phyloP scores from a whole-genome alignment of 2,113 vertebrate genomes.

The Tetrao urogallus region DNA sequence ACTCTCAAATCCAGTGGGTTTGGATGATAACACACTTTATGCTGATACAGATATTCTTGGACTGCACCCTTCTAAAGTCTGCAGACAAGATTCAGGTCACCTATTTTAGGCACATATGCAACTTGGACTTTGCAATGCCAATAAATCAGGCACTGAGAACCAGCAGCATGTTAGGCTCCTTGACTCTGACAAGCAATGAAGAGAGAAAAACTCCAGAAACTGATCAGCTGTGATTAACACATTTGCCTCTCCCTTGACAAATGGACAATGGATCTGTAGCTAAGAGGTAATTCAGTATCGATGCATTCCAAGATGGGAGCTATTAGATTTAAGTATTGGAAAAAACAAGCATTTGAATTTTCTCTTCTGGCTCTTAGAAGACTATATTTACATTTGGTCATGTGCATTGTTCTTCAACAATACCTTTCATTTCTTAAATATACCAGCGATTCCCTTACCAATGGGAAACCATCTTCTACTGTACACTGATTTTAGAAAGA shows the following conservation, averaged over 20 bases:
- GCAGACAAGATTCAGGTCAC: slow-evolving; percentile 57
- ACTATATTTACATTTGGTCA: background rate
- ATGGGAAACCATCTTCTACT: background rate
- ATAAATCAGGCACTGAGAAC: background rate
- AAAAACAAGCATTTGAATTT: background rate
- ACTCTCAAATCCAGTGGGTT: slow-evolving; percentile 45
- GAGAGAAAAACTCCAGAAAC: background rate
- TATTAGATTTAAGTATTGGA: background rate
- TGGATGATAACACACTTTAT: slow-evolving; percentile 38
- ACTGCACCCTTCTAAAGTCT: slow-evolving; percentile 52
- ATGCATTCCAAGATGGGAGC: background rate
- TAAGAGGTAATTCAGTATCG: background rate
- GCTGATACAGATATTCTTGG: slow-evolving; percentile 37
- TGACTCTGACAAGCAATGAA: background rate
- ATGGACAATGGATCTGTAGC: background rate
- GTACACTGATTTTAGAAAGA: background rate
- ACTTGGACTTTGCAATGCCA: background rate
- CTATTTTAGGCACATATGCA: slow-evolving; percentile 20
- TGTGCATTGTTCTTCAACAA: background rate
- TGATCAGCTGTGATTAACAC: background rate
- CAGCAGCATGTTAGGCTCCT: background rate
- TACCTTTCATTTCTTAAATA: background rate
- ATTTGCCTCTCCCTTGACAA: background rate
- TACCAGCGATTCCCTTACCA: background rate
- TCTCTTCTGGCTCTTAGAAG: background rate